A percentile compares a stretch with the other conserved stretches of the same genome.
These are phyloP conservation scores for Zaprionus davidi DNA, from an alignment of 1,140 invertebrate genomes.

Conservation along the genomic window DNA sequence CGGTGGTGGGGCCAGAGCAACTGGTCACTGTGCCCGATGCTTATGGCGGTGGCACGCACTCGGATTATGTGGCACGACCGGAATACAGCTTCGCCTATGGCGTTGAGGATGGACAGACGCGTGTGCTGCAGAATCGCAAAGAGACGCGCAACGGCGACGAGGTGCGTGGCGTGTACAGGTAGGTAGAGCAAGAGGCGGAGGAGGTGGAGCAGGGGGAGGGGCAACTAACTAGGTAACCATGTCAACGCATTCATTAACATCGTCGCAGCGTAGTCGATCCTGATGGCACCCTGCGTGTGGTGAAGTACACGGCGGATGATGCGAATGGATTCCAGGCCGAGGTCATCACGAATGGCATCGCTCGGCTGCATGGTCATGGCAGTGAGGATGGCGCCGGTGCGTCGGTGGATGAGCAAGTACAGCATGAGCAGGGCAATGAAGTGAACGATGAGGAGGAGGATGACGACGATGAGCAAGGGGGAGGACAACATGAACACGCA, in stretches of 20 bases:
- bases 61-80: slow-evolving; percentile 88
- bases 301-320: slow-evolving; percentile 85
- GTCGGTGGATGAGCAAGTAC: slow-evolving; percentile 49
- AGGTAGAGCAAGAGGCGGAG: slow-evolving; percentile 29
- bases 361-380: slow-evolving; percentile 70
- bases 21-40: slow-evolving; percentile 85
- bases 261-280: slow-evolving; percentile 84
- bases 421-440: slow-evolving; percentile 44
- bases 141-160: slow-evolving; percentile 89
- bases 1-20: slow-evolving; percentile 87
- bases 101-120: slow-evolving; percentile 88
- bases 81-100: slow-evolving; percentile 89
- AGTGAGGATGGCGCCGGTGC: slow-evolving; percentile 23
- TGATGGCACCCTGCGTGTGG: slow-evolving; percentile 85
- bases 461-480: slow-evolving; percentile 9
- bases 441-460: slow-evolving; percentile 33
- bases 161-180: slow-evolving; percentile 89
- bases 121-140: slow-evolving; percentile 89
- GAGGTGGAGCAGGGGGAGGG: slow-evolving; percentile 6
- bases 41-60: slow-evolving; percentile 80
- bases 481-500: slow-evolving; percentile 1
- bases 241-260: slow-evolving; percentile 57
- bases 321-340: slow-evolving; percentile 86
- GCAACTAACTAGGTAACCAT: slow-evolving; percentile 22
- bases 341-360: slow-evolving; percentile 79